Conservation (phyloP, 2,113 vertebrate species). For the Mormyrus lacerda region DNA sequence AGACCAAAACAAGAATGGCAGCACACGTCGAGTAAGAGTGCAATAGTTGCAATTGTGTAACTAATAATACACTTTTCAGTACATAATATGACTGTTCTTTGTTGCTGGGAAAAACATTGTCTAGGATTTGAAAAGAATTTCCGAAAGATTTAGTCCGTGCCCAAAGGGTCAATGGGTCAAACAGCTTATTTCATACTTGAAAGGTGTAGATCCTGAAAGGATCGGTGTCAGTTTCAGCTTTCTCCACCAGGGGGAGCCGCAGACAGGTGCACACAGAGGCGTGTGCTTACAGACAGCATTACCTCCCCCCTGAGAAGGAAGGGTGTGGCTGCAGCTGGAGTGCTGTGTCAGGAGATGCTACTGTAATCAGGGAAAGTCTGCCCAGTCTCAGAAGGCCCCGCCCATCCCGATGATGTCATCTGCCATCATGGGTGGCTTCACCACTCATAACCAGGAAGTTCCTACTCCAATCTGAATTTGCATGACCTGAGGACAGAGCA, state of each 20-base stretch:
- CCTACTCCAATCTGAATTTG: constrained; percentile 14
- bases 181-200: constrained; percentile 60
- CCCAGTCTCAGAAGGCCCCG: constrained; percentile 26
- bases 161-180: constrained; percentile 64
- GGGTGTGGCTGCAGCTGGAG: constrained; percentile 27
- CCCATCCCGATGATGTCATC: constrained; percentile 44
- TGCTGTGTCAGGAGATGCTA: constrained; percentile 37
- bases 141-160: constrained; percentile 50
- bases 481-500: neutral
- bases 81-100: neutral
- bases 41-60: neutral
- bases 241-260: constrained; percentile 37
- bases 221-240: constrained; percentile 56
- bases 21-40: neutral
- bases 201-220: constrained; percentile 54
- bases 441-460: constrained; percentile 37
- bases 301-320: neutral
- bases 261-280: constrained; percentile 34
- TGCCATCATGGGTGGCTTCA: constrained; percentile 25
- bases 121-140: constrained; percentile 25
- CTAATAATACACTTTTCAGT: neutral
- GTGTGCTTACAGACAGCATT: neutral
- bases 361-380: constrained; percentile 54
- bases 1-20: neutral
- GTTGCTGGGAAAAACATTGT: neutral